Evolutionary conservation across 2,113 vertebrate genomes (phyloP), one percentile per base, ranked within the genome.

Genomic region (Hemiscyllium ocellatum): DNA sequence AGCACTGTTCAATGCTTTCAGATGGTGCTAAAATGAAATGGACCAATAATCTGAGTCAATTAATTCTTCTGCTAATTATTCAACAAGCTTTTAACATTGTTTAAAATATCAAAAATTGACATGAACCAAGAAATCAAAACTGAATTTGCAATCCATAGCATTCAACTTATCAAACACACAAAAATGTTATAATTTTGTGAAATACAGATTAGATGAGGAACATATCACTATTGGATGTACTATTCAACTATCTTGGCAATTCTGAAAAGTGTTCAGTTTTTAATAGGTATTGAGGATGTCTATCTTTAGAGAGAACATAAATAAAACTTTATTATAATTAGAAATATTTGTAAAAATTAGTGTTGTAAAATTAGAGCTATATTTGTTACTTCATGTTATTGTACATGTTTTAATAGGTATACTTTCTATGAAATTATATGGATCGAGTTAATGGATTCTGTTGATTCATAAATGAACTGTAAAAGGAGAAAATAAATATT

Each of bases 321-420:
- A 61, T 56, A 61, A 26, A 90, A 95, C 66, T 72, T 95, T 95
- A 95, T 72, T 72, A 70, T 72, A 72, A 50, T 94, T 37, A 70
- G 68, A 94, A 94, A 95, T 95, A 33, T 95, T 95, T 95, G 94
- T 95, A 95, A 42, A 93, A 76, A 33, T 91, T 93, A 93, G 61
- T 93, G 61, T 93, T 91, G 87, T 91, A 91, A 91, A 91, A 61
- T 65, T 37, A 93, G 24, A 90, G 50, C 56, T 90, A 90, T 61
- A 72, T 95, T 95, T 95, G 94, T 95, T 95, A 95, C 87, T 61
- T 90, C 87, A 95, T 95, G 68, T 95, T 95, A 94, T 66, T 70
- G 68, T 94, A 94, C 91, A 95, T 68, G 91, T 95, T 95, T 95
- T 95, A 93, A 93, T 93, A 68, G 56, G 65, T 66, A 66, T 93